phyloP scores from a whole-genome alignment of 2,113 vertebrate species.

The Atractosteus spatula region DNA sequence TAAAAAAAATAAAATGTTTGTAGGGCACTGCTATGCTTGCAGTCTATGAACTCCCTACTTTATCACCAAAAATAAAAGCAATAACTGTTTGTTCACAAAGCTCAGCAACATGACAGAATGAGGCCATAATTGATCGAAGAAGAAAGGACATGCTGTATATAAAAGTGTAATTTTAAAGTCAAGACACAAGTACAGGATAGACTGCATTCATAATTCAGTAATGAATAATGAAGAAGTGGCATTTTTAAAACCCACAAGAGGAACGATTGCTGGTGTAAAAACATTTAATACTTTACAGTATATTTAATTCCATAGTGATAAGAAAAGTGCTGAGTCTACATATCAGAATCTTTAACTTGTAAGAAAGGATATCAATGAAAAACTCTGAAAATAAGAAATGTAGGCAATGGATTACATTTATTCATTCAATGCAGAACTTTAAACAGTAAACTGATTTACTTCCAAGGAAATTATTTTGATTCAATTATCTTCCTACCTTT shows the following conservation, averaged over 20 bases:
- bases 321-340: neutral
- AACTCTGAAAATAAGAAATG: no score
- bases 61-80: conserved; percentile 11
- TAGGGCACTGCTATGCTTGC: neutral
- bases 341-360: neutral
- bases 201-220: conserved; percentile 14
- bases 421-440: no score
- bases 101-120: conserved; percentile 14
- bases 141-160: conserved; percentile 14
- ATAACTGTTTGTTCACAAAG: conserved; percentile 3
- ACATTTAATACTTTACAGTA: neutral
- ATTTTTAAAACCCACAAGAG: neutral
- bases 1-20: no score
- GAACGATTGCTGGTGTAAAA: neutral
- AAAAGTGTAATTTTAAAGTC: conserved; percentile 20
- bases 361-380: no score
- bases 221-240: conserved; percentile 6
- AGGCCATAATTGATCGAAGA: conserved; percentile 13
- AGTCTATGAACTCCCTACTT: neutral
- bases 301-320: neutral
- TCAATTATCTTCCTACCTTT: no score
- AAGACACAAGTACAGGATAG: neutral
- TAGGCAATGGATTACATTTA: no score
- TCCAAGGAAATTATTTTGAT: no score
- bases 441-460: no score